Evolutionary conservation across 2,888 invertebrate genomes (phyloP).

Genomic region (Pheosia gnoma): DNA sequence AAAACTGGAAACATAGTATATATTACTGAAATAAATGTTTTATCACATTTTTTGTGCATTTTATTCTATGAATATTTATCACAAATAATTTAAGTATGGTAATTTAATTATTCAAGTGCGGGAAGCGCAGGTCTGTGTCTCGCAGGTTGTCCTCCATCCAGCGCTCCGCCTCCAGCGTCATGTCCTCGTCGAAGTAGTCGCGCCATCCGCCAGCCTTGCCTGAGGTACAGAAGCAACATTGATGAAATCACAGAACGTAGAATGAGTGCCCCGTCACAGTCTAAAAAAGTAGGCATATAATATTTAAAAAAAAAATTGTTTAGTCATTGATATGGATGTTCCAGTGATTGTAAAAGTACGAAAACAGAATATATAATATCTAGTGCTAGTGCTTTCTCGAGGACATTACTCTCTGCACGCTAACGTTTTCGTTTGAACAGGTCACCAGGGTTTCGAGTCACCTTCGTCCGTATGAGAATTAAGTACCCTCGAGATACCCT

Average conservation of each 20-base stretch:
- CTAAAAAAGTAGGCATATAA: no score
- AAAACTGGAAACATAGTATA: conserved; percentile 79
- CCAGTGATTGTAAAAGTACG: no score
- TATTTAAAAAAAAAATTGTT: neutral
- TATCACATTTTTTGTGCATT: conserved; percentile 67
- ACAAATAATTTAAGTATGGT: conserved; percentile 8
- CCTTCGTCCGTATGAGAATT: no score
- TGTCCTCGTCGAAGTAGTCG: conserved; percentile 87
- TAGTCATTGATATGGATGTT: no score
- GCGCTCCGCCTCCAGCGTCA: conserved; percentile 86
- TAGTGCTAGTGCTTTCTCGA: no score
- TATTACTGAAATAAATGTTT: conserved; percentile 81
- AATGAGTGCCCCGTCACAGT: no score
- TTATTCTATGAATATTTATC: conserved; percentile 45
- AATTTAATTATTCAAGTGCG: conserved; percentile 55
- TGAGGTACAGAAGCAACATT: conserved; percentile 22
- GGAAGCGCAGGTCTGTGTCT: conserved; percentile 85
- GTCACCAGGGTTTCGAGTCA: no score
- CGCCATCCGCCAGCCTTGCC: conserved; percentile 89
- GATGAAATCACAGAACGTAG: no score
- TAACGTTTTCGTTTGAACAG: no score
- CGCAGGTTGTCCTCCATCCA: conserved; percentile 88
- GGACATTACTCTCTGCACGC: no score
- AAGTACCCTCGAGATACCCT: no score
- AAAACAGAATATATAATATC: no score